Evolutionary conservation across 92 coral and sea anemone genomes (phyloP), one percentile per base, ranked within the genome.

Genomic region (Palythoa caribaeorum): DNA sequence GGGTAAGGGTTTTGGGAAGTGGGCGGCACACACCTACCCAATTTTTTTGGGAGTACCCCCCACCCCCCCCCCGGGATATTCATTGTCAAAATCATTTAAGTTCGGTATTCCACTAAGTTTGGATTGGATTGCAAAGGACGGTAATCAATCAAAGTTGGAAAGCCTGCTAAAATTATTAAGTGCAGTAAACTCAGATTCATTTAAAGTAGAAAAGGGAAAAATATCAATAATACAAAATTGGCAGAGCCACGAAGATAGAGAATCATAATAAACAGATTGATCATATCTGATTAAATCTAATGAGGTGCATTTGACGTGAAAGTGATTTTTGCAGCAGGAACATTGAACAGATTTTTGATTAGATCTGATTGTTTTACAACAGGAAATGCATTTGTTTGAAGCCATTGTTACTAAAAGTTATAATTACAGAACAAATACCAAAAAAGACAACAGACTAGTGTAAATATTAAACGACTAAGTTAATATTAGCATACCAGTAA

Each of bases 51-150:
- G n/a, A n/a, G n/a, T n/a, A n/a, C n/a, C n/a, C n/a, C n/a, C n/a
- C n/a, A n/a, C n/a, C n/a, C n/a, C n/a, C n/a, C n/a, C n/a, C n/a
- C n/a, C n/a, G n/a, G 71, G 52, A 54, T 75, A 73, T 77, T 87
- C 90, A 87, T 71, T 73, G 74, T 85, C 80, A 57, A 72, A 85
- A 85, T 85, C 88, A 73, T 65, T 85, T 71, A 85, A 69, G 80
- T 76, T 87, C 37, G 90, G 85, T 53, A 87, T 76, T 12, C 60
- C 71, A 87, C 75, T 52, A 16, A 87, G 81, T 87, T 87, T 87
- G 78, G 85, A 87, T 77, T 51, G 69, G 19, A 87, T 76, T 59
- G 77, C 90, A 77, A 87, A 87, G 17, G 90, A 73, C 55, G 90
- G 90, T 47, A 87, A 69, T 47, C 39, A 21, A 87, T 87, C 90